These are phyloP conservation scores for Lacanobia oleracea DNA, from an alignment of 2,888 invertebrate species.

Conservation along the genomic window DNA sequence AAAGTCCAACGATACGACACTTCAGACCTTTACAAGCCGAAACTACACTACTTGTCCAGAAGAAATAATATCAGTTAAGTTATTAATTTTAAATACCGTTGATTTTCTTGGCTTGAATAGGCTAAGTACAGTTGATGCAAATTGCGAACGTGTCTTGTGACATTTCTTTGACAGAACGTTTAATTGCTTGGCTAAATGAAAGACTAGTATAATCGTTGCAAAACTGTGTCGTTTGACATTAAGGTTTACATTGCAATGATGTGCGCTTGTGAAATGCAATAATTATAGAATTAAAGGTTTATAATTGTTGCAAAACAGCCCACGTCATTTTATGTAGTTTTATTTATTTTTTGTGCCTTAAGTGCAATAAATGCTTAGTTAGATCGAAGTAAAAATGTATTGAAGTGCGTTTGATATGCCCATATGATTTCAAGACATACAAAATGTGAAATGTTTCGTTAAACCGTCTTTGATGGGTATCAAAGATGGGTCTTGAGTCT, in stretches of 20 bases:
- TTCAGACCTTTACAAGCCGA: conserved; percentile 86
- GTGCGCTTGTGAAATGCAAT: background rate
- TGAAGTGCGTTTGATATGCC: too few species aligned
- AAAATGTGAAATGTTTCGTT: background rate
- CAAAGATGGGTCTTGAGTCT: too few species aligned
- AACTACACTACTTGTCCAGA: conserved; percentile 84
- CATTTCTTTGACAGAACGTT: background rate
- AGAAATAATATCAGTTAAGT: conserved; percentile 83
- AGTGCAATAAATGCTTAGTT: background rate
- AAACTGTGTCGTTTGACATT: background rate
- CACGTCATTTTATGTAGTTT: background rate
- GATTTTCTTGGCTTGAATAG: conserved; percentile 9
- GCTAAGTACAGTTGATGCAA: conserved; percentile 6
- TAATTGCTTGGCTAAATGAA: background rate
- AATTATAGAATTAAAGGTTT: background rate
- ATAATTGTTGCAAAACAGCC: background rate
- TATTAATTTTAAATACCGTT: conserved; percentile 3
- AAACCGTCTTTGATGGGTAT: conserved; percentile 9
- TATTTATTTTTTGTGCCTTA: background rate
- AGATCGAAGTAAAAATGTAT: too few species aligned
- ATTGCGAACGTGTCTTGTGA: background rate
- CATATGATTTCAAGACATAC: background rate
- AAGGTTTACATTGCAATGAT: background rate
- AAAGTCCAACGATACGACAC: conserved; percentile 86
- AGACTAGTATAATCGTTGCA: background rate